These are phyloP conservation scores for Anguilla marmorata DNA, from an alignment of 2,797 vertebrate species.

Conservation along the genomic window DNA sequence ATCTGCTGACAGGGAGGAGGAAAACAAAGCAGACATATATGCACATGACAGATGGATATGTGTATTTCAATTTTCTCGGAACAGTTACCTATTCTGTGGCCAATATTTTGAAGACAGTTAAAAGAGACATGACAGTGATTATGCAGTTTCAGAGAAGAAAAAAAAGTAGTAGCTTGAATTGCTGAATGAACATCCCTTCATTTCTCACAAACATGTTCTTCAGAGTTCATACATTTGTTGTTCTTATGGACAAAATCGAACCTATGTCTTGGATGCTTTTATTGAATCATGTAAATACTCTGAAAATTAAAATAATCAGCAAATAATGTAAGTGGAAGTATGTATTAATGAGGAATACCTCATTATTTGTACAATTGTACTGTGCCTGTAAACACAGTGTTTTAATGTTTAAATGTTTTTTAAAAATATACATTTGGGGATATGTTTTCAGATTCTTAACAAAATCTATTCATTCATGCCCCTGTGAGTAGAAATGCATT, in stretches of 20 bases:
- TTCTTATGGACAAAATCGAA: neutral
- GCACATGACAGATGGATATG: neutral
- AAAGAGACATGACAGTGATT: neutral
- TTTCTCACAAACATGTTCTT: neutral
- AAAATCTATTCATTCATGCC: neutral
- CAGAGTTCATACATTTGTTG: neutral
- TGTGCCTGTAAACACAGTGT: neutral
- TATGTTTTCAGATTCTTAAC: neutral
- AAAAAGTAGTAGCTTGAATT: neutral
- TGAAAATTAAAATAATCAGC: neutral
- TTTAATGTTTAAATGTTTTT: neutral
- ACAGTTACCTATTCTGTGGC: neutral
- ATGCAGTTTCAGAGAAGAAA: neutral
- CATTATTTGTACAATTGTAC: neutral
- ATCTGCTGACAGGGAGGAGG: neutral
- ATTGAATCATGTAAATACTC: neutral
- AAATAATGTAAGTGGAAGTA: neutral
- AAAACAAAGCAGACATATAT: constrained; percentile 30
- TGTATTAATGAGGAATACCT: neutral
- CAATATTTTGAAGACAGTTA: constrained; percentile 12
- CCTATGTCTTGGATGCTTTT: neutral
- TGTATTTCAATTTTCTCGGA: neutral
- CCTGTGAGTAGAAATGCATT: neutral
- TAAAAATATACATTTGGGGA: neutral
- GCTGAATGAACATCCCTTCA: neutral